These are phyloP conservation scores for Drosophila kuntzei DNA, from an alignment of 2,888 invertebrate species.

Conservation along the genomic window DNA sequence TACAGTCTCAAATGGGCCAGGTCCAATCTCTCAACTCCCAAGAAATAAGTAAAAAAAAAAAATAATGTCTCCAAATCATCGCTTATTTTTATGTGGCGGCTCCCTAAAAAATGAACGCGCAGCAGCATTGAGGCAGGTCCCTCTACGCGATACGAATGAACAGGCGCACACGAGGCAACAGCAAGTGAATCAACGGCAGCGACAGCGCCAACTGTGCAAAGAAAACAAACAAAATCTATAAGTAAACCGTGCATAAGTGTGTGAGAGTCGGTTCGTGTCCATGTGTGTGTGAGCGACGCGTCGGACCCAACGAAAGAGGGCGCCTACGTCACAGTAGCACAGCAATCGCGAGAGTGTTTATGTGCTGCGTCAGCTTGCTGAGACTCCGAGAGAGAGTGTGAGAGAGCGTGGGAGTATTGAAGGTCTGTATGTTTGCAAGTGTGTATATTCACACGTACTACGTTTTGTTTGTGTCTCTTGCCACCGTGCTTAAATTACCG, in stretches of 20 bases:
- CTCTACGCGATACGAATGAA: constrained; percentile 80
- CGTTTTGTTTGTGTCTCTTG: constrained; percentile 27
- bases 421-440: constrained; percentile 11
- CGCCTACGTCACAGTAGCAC: constrained; percentile 64
- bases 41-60: constrained; percentile 11
- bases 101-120: constrained; percentile 69
- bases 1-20: constrained; percentile 39
- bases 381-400: constrained; percentile 28
- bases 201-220: constrained; percentile 36
- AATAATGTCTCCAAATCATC: constrained; percentile 28
- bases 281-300: constrained; percentile 6
- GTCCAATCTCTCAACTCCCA: constrained; percentile 22
- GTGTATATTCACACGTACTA: constrained; percentile 3
- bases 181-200: constrained; percentile 48
- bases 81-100: constrained; percentile 56
- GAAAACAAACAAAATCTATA: constrained; percentile 39
- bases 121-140: constrained; percentile 83
- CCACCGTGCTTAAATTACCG: constrained; percentile 52
- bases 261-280: constrained; percentile 6
- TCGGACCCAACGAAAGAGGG: constrained; percentile 51
- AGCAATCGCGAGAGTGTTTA: constrained; percentile 28
- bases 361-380: constrained; percentile 17
- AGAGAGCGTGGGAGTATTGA: constrained; percentile 59
- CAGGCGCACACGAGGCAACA: constrained; percentile 72
- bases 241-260: constrained; percentile 13